Percentiles rank a stretch among this genome's conserved stretches.
phyloP scores from a whole-genome alignment of 2,888 invertebrate species.

The Pogonocherus hispidulus region DNA sequence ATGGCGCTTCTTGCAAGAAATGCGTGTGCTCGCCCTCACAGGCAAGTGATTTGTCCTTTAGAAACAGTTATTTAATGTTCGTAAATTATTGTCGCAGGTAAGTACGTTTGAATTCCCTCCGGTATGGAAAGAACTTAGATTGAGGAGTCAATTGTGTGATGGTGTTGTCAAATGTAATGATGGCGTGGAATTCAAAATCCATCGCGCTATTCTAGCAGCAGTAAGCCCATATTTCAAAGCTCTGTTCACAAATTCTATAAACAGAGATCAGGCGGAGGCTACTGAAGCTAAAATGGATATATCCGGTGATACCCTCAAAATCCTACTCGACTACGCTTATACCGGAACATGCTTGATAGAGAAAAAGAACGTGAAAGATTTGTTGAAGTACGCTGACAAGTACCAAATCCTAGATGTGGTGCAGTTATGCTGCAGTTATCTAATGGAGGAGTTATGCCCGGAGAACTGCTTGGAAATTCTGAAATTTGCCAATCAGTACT shows the following conservation, averaged over 20 bases:
- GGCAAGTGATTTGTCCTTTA: constrained; percentile 16
- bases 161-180: constrained; percentile 77
- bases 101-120: constrained; percentile 76
- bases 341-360: constrained; percentile 78
- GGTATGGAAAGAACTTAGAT: constrained; percentile 78
- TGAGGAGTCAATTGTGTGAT: constrained; percentile 79
- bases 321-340: constrained; percentile 83
- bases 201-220: constrained; percentile 80
- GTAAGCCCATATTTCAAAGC: constrained; percentile 82
- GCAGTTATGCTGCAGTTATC: constrained; percentile 78
- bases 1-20: constrained; percentile 37
- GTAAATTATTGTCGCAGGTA: constrained; percentile 35
- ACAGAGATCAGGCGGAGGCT: constrained; percentile 74
- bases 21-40: constrained; percentile 40
- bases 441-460: constrained; percentile 75
- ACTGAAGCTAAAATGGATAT: constrained; percentile 75
- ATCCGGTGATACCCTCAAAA: constrained; percentile 73
- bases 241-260: constrained; percentile 78
- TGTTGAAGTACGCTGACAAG: constrained; percentile 80
- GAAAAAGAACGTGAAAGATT: constrained; percentile 77
- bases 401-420: constrained; percentile 82
- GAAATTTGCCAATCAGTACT: constrained; percentile 79
- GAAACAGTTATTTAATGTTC: too few relatives aligned
- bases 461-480: constrained; percentile 81
- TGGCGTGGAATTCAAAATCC: constrained; percentile 75